Percentiles rank a stretch among this genome's conserved stretches.
Evolutionary conservation across 2,797 vertebrate genomes (phyloP).

Genomic region (Neostethus bicornis): DNA sequence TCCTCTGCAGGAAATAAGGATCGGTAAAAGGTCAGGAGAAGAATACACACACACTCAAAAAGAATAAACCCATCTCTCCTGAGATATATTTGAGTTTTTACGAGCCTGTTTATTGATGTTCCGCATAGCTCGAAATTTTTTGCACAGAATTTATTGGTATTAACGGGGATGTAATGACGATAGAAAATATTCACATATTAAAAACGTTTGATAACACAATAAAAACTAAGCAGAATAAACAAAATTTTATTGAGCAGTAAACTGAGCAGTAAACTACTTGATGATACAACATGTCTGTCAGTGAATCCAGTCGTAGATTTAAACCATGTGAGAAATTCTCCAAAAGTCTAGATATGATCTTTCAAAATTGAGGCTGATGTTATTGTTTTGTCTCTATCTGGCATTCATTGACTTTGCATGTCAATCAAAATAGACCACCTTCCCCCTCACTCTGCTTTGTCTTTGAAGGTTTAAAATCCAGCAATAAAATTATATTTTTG

Average conservation of each 20-base stretch:
- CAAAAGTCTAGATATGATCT: constrained; percentile 62
- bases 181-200: not conserved
- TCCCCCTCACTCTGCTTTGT: not conserved
- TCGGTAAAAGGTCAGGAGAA: constrained; percentile 45
- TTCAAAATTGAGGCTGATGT: constrained; percentile 51
- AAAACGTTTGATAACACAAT: constrained; percentile 13
- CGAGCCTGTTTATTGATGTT: not conserved
- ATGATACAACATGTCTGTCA: constrained; percentile 42
- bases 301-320: constrained; percentile 52
- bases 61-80: constrained; percentile 22
- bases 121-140: not conserved
- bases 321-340: constrained; percentile 65
- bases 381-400: constrained; percentile 72
- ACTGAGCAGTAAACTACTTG: constrained; percentile 39
- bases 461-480: constrained; percentile 45
- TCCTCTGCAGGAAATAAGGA: constrained; percentile 54
- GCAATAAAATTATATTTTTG: constrained; percentile 39
- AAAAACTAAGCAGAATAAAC: constrained; percentile 7
- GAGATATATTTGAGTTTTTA: constrained; percentile 8
- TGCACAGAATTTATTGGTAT: constrained; percentile 9
- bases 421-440: constrained; percentile 47
- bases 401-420: constrained; percentile 54
- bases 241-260: constrained; percentile 29
- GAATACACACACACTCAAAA: not conserved
- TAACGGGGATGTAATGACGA: constrained; percentile 1